A percentile compares a stretch with the other conserved stretches of the same genome.
Evolutionary conservation across 2,113 vertebrate genomes (phyloP).

Genomic region (pig (Sus scrofa)): DNA sequence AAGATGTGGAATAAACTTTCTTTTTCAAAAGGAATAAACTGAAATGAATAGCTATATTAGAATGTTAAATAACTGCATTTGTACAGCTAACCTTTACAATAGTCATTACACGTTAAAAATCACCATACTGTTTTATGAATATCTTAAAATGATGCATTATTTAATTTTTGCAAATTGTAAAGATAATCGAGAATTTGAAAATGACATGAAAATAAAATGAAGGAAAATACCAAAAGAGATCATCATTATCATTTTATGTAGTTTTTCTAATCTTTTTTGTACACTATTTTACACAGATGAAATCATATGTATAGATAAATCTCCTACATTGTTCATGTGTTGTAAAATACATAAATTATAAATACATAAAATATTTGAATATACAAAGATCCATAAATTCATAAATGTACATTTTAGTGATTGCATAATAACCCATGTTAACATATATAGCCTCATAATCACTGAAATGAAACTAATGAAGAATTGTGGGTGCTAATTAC

Average conservation of each 20-base stretch:
- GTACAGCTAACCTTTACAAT: not conserved
- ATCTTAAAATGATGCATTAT: not conserved
- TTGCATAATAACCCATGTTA: not conserved
- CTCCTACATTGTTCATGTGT: not conserved
- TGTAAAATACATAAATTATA: not conserved
- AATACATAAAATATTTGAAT: not conserved
- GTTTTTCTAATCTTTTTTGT: not conserved
- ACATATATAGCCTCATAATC: not conserved
- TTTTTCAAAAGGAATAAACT: slow-evolving; percentile 52
- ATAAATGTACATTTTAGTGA: not conserved
- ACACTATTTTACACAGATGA: not conserved
- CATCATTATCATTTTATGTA: not conserved
- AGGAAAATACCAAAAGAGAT: not conserved
- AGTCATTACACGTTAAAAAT: not conserved
- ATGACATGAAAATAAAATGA: not conserved
- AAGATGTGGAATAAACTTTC: not conserved
- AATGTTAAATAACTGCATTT: not conserved
- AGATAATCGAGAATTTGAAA: not conserved
- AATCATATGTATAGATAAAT: not conserved
- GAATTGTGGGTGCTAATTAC: not conserved
- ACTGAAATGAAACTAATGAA: not conserved
- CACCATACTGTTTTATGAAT: not conserved
- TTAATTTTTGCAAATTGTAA: slow-evolving; percentile 16
- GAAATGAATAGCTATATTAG: slow-evolving; percentile 25
- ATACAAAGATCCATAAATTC: not conserved